phyloP scores from a whole-genome alignment of 2,888 invertebrate genomes.

The Chrysodeixis includens region DNA sequence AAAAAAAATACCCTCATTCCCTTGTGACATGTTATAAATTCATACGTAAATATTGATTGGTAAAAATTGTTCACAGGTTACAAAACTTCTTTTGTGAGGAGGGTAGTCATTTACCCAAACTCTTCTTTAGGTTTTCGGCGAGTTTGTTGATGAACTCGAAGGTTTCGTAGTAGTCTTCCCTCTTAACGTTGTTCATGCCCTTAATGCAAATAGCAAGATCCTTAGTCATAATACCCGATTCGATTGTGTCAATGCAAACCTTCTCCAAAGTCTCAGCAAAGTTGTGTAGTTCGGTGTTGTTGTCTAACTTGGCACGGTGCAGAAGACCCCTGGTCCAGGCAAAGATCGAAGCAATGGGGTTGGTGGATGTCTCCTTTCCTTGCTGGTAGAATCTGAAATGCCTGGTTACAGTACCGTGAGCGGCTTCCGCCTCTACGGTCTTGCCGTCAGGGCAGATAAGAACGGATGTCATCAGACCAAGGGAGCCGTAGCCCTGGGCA shows the following conservation, averaged over 20 bases:
- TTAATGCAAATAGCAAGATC: slow-evolving; percentile 99
- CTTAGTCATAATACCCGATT: slow-evolving; percentile 98
- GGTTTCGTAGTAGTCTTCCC: slow-evolving; percentile 97
- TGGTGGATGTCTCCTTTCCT: slow-evolving; percentile 99
- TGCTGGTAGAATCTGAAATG: slow-evolving; percentile 96
- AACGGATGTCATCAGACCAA: slow-evolving; percentile 99
- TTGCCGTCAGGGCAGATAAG: slow-evolving; percentile 99
- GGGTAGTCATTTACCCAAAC: slow-evolving; percentile 88
- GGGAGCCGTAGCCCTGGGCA: slow-evolving; percentile 98
- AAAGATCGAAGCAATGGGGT: slow-evolving; percentile 99
- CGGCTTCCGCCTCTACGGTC: slow-evolving; percentile 99
- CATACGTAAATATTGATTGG: slow-evolving; percentile 50
- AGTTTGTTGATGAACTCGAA: slow-evolving; percentile 99
- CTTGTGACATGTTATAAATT: slow-evolving; percentile 62
- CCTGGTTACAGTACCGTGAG: slow-evolving; percentile 98
- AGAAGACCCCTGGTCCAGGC: slow-evolving; percentile 98
- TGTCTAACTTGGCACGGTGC: slow-evolving; percentile 98
- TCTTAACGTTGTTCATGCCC: slow-evolving; percentile 94
- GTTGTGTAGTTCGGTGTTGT: slow-evolving; percentile 92
- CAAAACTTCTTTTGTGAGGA: slow-evolving; percentile 60
- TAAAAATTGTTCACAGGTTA: slow-evolving; percentile 71
- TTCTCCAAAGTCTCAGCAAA: slow-evolving; percentile 96
- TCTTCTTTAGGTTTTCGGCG: slow-evolving; percentile 95
- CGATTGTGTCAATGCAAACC: slow-evolving; percentile 98
- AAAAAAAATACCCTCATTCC: slow-evolving; percentile 77